phyloP scores from a whole-genome alignment of 35 echinoderm and acorn worm species.

The Stichopus chloronotus region DNA sequence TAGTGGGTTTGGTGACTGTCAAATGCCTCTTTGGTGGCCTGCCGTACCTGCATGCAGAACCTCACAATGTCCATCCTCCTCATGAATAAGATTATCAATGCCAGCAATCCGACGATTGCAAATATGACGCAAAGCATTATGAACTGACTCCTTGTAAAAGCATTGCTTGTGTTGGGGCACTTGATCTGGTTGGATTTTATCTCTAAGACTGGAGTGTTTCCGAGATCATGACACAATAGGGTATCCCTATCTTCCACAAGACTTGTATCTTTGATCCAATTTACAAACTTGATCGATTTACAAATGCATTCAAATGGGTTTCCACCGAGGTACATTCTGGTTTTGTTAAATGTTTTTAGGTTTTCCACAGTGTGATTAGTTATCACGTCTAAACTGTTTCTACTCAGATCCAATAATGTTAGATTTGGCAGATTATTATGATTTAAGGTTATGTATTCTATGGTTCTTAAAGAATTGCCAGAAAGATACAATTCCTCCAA shows the following conservation, averaged over 20 bases:
- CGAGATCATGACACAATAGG: background rate
- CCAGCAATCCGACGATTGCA: slow-evolving; percentile 31
- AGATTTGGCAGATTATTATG: background rate
- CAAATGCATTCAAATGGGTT: slow-evolving; percentile 16
- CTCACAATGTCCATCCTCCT: slow-evolving; percentile 31
- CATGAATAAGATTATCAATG: slow-evolving; percentile 40
- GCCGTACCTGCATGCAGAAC: slow-evolving; percentile 34
- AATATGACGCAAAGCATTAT: slow-evolving; percentile 17
- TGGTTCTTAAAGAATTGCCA: background rate
- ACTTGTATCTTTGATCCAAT: slow-evolving; percentile 13
- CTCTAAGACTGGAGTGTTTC: background rate
- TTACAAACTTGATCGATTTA: background rate
- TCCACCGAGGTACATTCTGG: background rate
- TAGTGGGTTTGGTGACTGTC: slow-evolving; percentile 49
- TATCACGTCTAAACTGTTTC: background rate
- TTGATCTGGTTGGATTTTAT: background rate
- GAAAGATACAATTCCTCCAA: slow-evolving; percentile 36
- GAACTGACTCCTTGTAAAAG: background rate
- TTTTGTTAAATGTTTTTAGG: slow-evolving; percentile 10
- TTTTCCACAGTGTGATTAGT: background rate
- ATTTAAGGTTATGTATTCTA: background rate
- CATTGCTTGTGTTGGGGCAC: background rate
- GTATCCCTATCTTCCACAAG: background rate
- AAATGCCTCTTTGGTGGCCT: slow-evolving; percentile 45
- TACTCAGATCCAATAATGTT: slow-evolving; percentile 12